Evolutionary conservation across 2,113 vertebrate genomes (phyloP).

Genomic region (Callorhinus ursinus): DNA sequence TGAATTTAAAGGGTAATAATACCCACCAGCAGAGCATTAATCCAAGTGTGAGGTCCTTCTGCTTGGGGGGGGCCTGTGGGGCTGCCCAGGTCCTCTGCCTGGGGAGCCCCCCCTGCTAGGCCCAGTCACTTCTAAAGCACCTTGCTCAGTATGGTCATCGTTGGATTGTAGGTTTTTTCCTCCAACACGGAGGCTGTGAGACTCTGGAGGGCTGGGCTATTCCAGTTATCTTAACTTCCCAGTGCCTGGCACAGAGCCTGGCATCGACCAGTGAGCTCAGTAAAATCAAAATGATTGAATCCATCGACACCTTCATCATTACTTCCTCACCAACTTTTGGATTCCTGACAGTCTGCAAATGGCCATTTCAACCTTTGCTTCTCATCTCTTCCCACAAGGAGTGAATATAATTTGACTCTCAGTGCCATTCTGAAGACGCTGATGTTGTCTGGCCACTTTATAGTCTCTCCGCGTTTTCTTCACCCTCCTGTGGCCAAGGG

Average conservation of each 20-base stretch:
- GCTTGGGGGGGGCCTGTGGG: fast-evolving
- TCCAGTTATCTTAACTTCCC: background rate
- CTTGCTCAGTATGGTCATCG: background rate
- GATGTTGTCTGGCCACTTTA: fast-evolving
- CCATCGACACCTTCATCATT: fast-evolving
- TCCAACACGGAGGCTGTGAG: background rate
- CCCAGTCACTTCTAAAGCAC: background rate
- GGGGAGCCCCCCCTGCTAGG: background rate
- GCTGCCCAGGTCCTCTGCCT: background rate
- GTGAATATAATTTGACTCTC: background rate
- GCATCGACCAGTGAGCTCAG: background rate
- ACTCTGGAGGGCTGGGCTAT: background rate
- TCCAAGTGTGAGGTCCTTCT: background rate
- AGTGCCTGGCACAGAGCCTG: background rate
- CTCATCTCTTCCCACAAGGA: background rate
- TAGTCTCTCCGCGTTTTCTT: too few species aligned
- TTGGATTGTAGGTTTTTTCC: background rate
- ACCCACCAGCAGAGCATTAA: background rate
- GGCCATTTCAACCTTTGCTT: background rate
- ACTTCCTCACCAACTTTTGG: background rate
- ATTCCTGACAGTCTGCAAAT: background rate
- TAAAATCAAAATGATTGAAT: background rate
- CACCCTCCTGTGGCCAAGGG: background rate
- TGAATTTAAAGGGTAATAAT: background rate
- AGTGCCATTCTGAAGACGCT: background rate